phyloP scores from a whole-genome alignment of 2,888 invertebrate species.

The Cremastobaeus sp. region DNA sequence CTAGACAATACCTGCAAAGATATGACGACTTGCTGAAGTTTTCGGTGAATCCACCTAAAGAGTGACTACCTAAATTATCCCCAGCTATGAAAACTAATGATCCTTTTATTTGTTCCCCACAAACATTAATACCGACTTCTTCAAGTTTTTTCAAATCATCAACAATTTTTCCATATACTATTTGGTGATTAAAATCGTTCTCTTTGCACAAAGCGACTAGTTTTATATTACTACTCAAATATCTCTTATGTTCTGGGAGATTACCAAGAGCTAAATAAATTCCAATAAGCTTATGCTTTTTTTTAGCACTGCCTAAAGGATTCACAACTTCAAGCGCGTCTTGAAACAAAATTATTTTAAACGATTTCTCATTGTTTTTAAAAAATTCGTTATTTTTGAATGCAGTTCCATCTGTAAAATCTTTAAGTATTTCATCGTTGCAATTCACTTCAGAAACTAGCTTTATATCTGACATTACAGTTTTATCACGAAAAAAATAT shows the following conservation, averaged over 20 bases:
- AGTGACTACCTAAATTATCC: constrained; percentile 56
- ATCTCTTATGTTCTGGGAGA: constrained; percentile 61
- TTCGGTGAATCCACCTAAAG: constrained; percentile 66
- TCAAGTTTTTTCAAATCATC: constrained; percentile 64
- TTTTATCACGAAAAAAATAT: constrained; percentile 7
- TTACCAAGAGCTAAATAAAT: constrained; percentile 67
- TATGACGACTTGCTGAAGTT: constrained; percentile 59
- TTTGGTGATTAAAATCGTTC: constrained; percentile 64
- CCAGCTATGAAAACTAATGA: constrained; percentile 59
- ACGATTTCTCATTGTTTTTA: constrained; percentile 56
- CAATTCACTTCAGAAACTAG: not conserved
- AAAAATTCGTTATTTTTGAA: constrained; percentile 59
- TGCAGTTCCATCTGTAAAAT: constrained; percentile 7
- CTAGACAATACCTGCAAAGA: constrained; percentile 31
- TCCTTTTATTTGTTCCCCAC: constrained; percentile 61
- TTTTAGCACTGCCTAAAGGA: constrained; percentile 66
- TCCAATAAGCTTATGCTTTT: constrained; percentile 66
- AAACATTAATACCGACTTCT: constrained; percentile 56
- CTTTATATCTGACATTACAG: not conserved
- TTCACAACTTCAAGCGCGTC: constrained; percentile 69
- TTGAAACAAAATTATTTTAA: constrained; percentile 66
- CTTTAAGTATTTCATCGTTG: constrained; percentile 37
- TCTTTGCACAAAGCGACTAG: constrained; percentile 53
- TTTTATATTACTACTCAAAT: constrained; percentile 64
- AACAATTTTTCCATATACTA: constrained; percentile 61